Conservation (phyloP, 2,113 vertebrate species). For the Xiphophorus maculatus region DNA sequence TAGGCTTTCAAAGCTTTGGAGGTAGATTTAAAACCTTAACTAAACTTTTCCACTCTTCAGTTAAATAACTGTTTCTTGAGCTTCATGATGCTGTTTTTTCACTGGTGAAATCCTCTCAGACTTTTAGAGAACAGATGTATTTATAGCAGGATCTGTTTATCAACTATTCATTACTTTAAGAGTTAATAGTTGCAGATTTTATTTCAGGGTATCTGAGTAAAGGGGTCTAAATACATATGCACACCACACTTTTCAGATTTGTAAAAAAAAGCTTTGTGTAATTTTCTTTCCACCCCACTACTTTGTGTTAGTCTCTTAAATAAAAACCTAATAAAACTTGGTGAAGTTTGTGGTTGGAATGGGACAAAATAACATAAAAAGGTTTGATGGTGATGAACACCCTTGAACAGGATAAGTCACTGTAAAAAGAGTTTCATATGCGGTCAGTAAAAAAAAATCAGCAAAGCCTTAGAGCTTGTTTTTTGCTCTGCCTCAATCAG, state of each 20-base stretch:
- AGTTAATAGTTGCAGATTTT: neutral
- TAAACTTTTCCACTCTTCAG: too few relatives aligned
- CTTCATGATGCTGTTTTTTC: too few relatives aligned
- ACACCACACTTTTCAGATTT: neutral
- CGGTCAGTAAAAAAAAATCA: constrained; percentile 59
- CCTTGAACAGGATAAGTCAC: constrained; percentile 17
- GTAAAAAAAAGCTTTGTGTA: neutral
- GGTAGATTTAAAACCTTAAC: too few relatives aligned
- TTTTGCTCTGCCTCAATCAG: constrained; percentile 57
- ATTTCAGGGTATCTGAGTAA: neutral
- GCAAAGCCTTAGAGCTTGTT: constrained; percentile 70
- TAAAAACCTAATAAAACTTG: neutral
- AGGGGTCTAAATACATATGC: neutral
- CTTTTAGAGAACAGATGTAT: too few relatives aligned
- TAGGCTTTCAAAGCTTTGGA: too few relatives aligned
- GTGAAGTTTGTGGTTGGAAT: neutral
- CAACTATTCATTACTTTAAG: too few relatives aligned
- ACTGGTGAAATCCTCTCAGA: too few relatives aligned
- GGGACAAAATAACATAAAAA: neutral
- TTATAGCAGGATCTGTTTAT: too few relatives aligned
- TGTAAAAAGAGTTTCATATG: constrained; percentile 67
- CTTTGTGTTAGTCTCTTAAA: neutral
- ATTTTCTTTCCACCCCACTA: too few relatives aligned
- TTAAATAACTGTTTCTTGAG: too few relatives aligned
- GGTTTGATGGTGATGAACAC: constrained; percentile 35